Base-by-base conservation (phyloP, 1,140 invertebrate genomes). In the Meloidogyne chitwoodi region DNA sequence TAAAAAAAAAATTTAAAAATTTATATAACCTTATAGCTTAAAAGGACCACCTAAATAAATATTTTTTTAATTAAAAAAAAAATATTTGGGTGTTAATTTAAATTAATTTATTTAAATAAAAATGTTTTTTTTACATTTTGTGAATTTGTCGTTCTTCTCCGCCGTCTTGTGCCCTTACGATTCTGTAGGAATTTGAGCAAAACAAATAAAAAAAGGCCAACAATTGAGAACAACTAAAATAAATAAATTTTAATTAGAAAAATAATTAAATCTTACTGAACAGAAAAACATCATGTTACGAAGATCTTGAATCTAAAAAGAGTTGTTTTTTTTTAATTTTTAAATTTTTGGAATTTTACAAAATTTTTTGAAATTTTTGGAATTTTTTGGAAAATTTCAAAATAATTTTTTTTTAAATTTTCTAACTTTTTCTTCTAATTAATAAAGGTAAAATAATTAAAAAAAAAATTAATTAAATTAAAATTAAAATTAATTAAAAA, bases 211-310 rank as follows among this genome's bases (percentile, higher is more conserved):
- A 73, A 31, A 38, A 73, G 61, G 44, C 71, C 71, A 27, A 73
- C 6, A 34, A 31, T 24, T 16, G 71, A 27, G 14, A 73, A 38
- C 12, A 73, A 61, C 71, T 73, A 1, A 27, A 63, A 73, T 16
- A n/a, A 19, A 16, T 62, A 22, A 14, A 62, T 34, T 68, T 38
- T 16, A 68, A 29, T 38, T 24, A 10, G 22, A 63, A 26, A 22
- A n/a, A 29, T 14, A 44, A 29, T 3, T 26, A 27, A 19, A 34
- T n/a, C 48, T 29, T 34, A 73, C 71, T n/a, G 71, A 73, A 73
- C 71, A 73, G 24, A 34, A 24, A 22, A 73, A 63, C 71, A 73
- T 73, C 71, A 73, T 73, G n/a, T 73, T 73, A 24, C 71, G 22
- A 14, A 73, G 71, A 26, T 73, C 71, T 38, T 63, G 61, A 11